A percentile compares a stretch with the other conserved stretches of the same genome.
These are phyloP conservation scores for Hippocampus barbouri DNA, from an alignment of 2,113 vertebrate genomes.

Conservation along the genomic window DNA sequence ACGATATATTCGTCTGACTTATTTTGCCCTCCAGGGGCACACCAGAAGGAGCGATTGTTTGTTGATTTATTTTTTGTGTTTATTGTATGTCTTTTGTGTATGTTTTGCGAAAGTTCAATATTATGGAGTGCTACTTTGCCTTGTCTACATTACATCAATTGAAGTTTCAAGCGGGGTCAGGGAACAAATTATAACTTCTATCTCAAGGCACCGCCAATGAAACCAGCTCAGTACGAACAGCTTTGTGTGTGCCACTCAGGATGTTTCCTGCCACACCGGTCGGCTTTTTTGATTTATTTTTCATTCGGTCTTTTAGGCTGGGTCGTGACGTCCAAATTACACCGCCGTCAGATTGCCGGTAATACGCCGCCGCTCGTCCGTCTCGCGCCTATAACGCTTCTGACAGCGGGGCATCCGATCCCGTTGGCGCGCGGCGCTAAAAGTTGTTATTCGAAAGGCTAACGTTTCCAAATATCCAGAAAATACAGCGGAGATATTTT, in stretches of 20 bases:
- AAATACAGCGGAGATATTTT: slow-evolving; percentile 1
- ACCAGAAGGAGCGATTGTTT: no score
- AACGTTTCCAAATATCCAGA: slow-evolving; percentile 16
- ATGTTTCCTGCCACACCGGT: slow-evolving; percentile 45
- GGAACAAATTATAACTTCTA: no score
- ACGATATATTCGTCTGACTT: no score
- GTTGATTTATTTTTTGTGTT: no score
- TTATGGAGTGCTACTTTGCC: no score
- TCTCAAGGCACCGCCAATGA: not conserved
- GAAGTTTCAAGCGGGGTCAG: no score
- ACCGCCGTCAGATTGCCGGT: slow-evolving; percentile 42
- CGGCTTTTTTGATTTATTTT: slow-evolving; percentile 53
- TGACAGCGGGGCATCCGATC: slow-evolving; percentile 51
- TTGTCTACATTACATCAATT: no score
- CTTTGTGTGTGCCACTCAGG: slow-evolving; percentile 62
- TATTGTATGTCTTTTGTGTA: no score
- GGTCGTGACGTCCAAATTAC: slow-evolving; percentile 53
- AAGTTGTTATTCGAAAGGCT: slow-evolving; percentile 43
- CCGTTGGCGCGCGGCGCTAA: slow-evolving; percentile 41
- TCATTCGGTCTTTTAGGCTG: slow-evolving; percentile 45
- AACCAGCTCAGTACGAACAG: slow-evolving; percentile 23
- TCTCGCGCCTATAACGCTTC: slow-evolving; percentile 29
- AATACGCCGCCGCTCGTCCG: slow-evolving; percentile 44
- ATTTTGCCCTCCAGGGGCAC: no score
- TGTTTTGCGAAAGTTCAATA: no score